Evolutionary conservation across 2,797 vertebrate species (phyloP), one percentile per base, ranked within the genome.

Genomic region (Chaetodon trifasciatus): DNA sequence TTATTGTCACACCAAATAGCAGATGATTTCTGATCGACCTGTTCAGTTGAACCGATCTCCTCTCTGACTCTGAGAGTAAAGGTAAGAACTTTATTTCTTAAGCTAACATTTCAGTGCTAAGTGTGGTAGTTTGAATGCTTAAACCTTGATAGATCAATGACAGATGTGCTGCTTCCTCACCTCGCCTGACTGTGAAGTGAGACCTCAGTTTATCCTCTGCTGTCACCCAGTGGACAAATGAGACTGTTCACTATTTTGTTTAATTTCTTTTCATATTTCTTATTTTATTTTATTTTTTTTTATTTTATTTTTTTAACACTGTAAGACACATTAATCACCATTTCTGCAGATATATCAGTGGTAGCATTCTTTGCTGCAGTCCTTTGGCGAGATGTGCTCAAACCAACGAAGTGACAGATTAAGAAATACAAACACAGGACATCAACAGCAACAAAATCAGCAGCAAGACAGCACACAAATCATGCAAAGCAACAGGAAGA

Each of bases 181-280:
- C 13, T 32, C 53, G 5, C 52, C 23, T 28, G 11, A 42, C 37
- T 7, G 12, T 4, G 44, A 39, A 8, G 28, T 12, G 21, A 55
- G 12, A n/a, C 21, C 23, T 17, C 15, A 55, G 16, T 57, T 39
- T 44, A 11, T 53, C 62, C 23, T 72, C 40, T 72, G 73, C 55
- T 49, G 68, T 1, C 62, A 0, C 35, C 62, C 6, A 4, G 74
- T 72, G 79, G 62, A 47, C 39, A 39, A 47, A 17, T 12, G 21
- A 9, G 35, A 24, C 0, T 0, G 1, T 55, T 21, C 53, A 40
- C 21, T 19, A 40, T 35, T 19, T 58, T 6, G 15, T 42, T 42
- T 13, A 5, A 47, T 49, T 12, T 46, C 13, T 28, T 9, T 24
- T 56, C 8, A 32, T 17, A 49, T 10, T 21, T 17, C 47, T 53